Evolutionary conservation across 2,888 invertebrate species (phyloP).

Genomic region (Stenolophus ochropezus): DNA sequence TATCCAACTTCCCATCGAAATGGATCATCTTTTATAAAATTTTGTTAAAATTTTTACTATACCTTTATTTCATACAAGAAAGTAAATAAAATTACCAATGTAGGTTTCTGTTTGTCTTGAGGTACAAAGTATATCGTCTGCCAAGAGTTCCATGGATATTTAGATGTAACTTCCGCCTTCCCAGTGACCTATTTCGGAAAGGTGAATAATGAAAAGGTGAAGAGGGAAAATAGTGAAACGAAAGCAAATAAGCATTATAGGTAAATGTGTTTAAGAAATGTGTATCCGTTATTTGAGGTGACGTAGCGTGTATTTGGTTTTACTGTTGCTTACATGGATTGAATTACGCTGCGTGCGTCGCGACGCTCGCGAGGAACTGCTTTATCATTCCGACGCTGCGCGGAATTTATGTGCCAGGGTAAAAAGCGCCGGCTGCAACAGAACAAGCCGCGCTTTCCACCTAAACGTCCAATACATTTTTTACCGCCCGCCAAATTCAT

Average conservation of each 20-base stretch:
- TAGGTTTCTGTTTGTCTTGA: too few species aligned
- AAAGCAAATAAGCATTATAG: neutral
- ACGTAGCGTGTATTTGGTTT: slow-evolving; percentile 47
- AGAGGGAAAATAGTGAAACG: neutral
- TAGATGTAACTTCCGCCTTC: too few species aligned
- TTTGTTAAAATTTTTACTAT: too few species aligned
- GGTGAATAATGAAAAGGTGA: neutral
- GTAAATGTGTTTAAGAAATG: slow-evolving; percentile 50
- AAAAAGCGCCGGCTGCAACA: slow-evolving; percentile 34
- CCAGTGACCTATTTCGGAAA: too few species aligned
- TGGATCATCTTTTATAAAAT: too few species aligned
- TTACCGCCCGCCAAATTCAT: neutral
- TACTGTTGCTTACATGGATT: slow-evolving; percentile 51
- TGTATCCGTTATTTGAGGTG: slow-evolving; percentile 40
- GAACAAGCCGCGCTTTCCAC: neutral
- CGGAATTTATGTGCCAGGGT: slow-evolving; percentile 49
- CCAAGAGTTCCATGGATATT: too few species aligned
- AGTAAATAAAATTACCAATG: too few species aligned
- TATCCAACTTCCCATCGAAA: too few species aligned
- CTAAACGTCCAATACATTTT: slow-evolving; percentile 31
- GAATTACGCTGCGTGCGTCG: slow-evolving; percentile 18
- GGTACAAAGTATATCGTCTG: too few species aligned
- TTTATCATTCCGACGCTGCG: too few species aligned
- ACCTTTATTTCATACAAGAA: too few species aligned
- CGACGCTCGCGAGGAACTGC: neutral